These are phyloP conservation scores for Zaprionus lineosus DNA, from an alignment of 2,888 invertebrate genomes.

Conservation along the genomic window DNA sequence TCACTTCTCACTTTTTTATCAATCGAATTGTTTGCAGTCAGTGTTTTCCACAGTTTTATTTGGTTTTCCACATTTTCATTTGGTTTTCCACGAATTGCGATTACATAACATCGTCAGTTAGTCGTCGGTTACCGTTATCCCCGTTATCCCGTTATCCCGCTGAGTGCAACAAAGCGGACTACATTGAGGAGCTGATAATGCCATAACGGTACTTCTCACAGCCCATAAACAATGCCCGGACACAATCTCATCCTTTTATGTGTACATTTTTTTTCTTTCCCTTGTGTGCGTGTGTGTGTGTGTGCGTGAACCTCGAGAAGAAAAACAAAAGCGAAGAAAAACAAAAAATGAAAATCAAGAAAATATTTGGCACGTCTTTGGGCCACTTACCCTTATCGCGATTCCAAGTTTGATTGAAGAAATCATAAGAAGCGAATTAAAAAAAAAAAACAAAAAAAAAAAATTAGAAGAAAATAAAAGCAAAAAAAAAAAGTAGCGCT, in stretches of 20 bases:
- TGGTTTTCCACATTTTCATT: background rate
- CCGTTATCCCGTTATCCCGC: conserved; percentile 31
- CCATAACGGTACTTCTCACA: conserved; percentile 57
- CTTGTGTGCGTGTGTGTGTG: conserved; percentile 28
- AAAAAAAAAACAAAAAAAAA: conserved; percentile 25
- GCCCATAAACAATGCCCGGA: conserved; percentile 39
- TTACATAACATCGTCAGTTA: conserved; percentile 30
- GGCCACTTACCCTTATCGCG: conserved; percentile 37
- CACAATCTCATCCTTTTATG: conserved; percentile 38
- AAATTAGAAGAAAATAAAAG: conserved; percentile 17
- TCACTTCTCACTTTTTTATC: too few relatives aligned
- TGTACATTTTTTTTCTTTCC: conserved; percentile 33
- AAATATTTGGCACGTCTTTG: conserved; percentile 7
- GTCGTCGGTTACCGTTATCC: conserved; percentile 25
- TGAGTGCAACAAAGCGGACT: conserved; percentile 18
- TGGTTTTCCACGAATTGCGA: conserved; percentile 28
- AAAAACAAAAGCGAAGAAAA: conserved; percentile 8
- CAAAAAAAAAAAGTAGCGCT: conserved; percentile 15
- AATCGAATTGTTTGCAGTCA: conserved; percentile 6
- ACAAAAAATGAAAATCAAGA: conserved; percentile 24
- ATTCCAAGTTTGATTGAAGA: conserved; percentile 39
- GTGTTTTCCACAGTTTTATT: conserved; percentile 6
- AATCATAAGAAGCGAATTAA: too few relatives aligned
- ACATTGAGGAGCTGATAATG: conserved; percentile 41
- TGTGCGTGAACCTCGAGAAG: conserved; percentile 28